Base-by-base conservation (phyloP, 35 echinoderm and acorn worm genomes). In the Chiridota heheva region DNA sequence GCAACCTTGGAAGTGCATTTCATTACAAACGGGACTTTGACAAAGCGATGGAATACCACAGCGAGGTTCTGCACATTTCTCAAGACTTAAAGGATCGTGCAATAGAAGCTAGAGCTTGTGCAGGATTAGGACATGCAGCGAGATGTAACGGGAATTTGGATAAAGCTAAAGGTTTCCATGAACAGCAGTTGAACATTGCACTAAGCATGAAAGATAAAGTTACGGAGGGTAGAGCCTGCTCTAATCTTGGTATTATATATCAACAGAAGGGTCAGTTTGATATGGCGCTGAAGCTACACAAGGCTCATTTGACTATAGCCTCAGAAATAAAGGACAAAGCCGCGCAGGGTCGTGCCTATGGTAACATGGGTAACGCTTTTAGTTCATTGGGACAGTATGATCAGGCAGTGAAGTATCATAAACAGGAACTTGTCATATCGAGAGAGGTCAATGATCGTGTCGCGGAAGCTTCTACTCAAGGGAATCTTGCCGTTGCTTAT, bases 301-400 rank as follows among this genome's bases (percentile, higher is more conserved):
- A 98, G 77, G 95, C 95, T 10, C 95, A 98, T 36, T 69, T 98
- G 42, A 84, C 81, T 31, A 98, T 98, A 15, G 88, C 89, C 1
- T 72, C 76, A 30, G 77, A 84, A 16, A 81, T 92, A 31, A 77
- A 44, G 30, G 95, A 98, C 37, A 42, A 86, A 0, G 80, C 80
- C 0, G 85, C 65, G 3, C 81, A 84, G 60, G 95, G 95, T 5
- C 76, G 95, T 41, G 95, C 95, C 0, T 98, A 85, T 22, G 95
- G 95, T 45, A 98, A 98, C 57, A 91, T 98, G 78, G 95, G 95
- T 53, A 98, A 98, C 81, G 95, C 95, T 6, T 91, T 81, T 77
- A 98, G 89, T 60, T 86, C 88, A 28, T 41, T 98, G 24, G 85
- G 81, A 36, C 95, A 98, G 69, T 82, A 72, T n/a, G 95, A 98